phyloP scores from a whole-genome alignment of 2,888 invertebrate genomes.

The Drosophila paranaensis region DNA sequence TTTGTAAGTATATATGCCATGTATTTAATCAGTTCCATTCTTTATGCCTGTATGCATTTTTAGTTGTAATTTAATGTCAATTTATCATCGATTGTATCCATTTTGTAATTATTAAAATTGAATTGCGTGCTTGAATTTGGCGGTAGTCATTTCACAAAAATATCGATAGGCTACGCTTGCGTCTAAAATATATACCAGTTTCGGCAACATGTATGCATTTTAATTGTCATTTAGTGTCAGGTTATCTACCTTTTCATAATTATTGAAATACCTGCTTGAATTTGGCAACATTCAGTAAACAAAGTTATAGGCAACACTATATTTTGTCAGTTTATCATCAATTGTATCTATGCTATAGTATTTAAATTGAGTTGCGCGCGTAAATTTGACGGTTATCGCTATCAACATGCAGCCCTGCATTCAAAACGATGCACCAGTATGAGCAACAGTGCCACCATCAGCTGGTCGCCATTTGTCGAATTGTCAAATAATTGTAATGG shows the following conservation, averaged over 20 bases:
- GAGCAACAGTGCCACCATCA: conserved; percentile 21
- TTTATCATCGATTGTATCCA: conserved; percentile 78
- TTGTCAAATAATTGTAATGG: conserved; percentile 27
- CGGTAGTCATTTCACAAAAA: neutral
- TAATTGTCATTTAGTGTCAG: conserved; percentile 6
- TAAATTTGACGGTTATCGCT: neutral
- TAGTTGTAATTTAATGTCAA: conserved; percentile 8
- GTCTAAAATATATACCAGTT: neutral
- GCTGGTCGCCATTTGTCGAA: conserved; percentile 27
- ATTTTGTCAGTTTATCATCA: neutral
- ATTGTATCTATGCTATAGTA: conserved; percentile 85
- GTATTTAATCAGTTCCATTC: conserved; percentile 11
- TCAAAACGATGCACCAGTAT: neutral
- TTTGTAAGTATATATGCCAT: conserved; percentile 28
- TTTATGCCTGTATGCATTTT: conserved; percentile 16
- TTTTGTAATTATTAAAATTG: conserved; percentile 89
- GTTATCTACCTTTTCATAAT: conserved; percentile 77
- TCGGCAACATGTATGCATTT: neutral
- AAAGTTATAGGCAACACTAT: neutral
- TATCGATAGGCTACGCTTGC: conserved; percentile 8
- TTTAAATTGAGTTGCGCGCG: conserved; percentile 89
- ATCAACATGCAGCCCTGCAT: conserved; percentile 8
- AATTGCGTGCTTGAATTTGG: conserved; percentile 80
- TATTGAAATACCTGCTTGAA: conserved; percentile 87
- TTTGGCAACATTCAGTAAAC: neutral